phyloP scores from a whole-genome alignment of 1,140 invertebrate species.

The Leptonema lineaticorne region DNA sequence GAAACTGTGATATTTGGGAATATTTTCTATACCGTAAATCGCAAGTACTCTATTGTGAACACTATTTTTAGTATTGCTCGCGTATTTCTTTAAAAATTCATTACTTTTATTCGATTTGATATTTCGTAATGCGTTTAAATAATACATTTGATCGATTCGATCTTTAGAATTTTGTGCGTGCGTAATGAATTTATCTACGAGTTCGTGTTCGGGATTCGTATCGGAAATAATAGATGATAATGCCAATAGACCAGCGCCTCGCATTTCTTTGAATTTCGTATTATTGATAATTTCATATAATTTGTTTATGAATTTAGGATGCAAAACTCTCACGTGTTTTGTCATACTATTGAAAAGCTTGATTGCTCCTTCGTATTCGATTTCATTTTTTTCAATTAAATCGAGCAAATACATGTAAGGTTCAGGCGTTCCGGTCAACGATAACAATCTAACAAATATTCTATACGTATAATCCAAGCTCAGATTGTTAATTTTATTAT shows the following conservation, averaged over 20 bases:
- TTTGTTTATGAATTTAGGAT: slow-evolving; percentile 45
- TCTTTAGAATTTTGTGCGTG: slow-evolving; percentile 39
- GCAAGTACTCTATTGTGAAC: slow-evolving; percentile 45
- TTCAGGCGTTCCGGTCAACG: slow-evolving; percentile 49
- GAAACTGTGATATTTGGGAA: slow-evolving; percentile 41
- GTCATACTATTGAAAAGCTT: slow-evolving; percentile 48
- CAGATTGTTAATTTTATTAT: not conserved
- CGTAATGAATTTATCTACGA: slow-evolving; percentile 38
- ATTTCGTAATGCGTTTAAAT: slow-evolving; percentile 43
- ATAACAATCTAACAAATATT: slow-evolving; percentile 49
- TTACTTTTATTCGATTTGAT: slow-evolving; percentile 38
- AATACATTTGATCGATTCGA: slow-evolving; percentile 36
- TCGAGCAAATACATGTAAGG: slow-evolving; percentile 47
- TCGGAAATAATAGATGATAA: slow-evolving; percentile 49
- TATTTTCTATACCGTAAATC: slow-evolving; percentile 44
- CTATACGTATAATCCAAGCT: not conserved
- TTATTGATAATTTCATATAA: slow-evolving; percentile 45
- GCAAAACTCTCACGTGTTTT: slow-evolving; percentile 43
- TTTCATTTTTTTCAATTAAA: slow-evolving; percentile 44
- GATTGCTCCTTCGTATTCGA: slow-evolving; percentile 42
- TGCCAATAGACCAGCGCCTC: slow-evolving; percentile 46
- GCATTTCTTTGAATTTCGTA: slow-evolving; percentile 42
- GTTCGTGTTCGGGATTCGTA: slow-evolving; percentile 39
- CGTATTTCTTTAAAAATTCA: slow-evolving; percentile 38
- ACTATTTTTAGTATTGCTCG: slow-evolving; percentile 24